Conservation (phyloP, 2,797 vertebrate genomes). For the Falco naumanni region DNA sequence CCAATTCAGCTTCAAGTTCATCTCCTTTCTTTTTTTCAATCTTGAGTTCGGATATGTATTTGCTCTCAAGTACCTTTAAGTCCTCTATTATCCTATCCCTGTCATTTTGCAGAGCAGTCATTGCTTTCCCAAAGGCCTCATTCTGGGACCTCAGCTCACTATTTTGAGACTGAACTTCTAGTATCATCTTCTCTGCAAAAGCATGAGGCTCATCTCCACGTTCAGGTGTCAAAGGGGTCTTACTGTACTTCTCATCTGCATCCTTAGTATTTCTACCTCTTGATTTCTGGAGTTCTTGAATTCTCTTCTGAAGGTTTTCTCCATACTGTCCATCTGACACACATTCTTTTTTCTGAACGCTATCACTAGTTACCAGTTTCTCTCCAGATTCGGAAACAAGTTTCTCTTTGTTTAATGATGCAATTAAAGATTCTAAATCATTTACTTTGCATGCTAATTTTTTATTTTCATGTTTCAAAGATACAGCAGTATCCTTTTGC, state of each 20-base stretch:
- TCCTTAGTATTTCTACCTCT: constrained; percentile 62
- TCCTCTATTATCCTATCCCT: constrained; percentile 86
- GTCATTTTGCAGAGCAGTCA: constrained; percentile 87
- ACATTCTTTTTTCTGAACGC: constrained; percentile 6
- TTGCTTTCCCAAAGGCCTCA: constrained; percentile 85
- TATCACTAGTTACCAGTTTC: neutral
- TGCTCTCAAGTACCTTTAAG: constrained; percentile 81
- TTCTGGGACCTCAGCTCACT: constrained; percentile 79
- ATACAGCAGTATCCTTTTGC: constrained; percentile 60
- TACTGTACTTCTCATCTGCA: constrained; percentile 70
- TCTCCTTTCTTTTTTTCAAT: constrained; percentile 72
- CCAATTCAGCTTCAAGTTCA: constrained; percentile 74
- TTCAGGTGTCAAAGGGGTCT: constrained; percentile 51
- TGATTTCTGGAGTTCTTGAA: constrained; percentile 66
- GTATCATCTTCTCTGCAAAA: constrained; percentile 70
- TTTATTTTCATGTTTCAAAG: constrained; percentile 79
- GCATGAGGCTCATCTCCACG: constrained; percentile 60
- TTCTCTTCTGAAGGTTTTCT: constrained; percentile 66
- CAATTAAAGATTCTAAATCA: constrained; percentile 68
- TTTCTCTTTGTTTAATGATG: constrained; percentile 72
- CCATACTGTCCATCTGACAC: constrained; percentile 16
- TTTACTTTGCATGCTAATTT: constrained; percentile 62
- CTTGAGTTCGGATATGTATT: constrained; percentile 80
- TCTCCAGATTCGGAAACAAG: constrained; percentile 61
- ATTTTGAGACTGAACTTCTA: constrained; percentile 71